Base-by-base conservation (phyloP, 2,888 invertebrate genomes). In the Encarsia formosa region DNA sequence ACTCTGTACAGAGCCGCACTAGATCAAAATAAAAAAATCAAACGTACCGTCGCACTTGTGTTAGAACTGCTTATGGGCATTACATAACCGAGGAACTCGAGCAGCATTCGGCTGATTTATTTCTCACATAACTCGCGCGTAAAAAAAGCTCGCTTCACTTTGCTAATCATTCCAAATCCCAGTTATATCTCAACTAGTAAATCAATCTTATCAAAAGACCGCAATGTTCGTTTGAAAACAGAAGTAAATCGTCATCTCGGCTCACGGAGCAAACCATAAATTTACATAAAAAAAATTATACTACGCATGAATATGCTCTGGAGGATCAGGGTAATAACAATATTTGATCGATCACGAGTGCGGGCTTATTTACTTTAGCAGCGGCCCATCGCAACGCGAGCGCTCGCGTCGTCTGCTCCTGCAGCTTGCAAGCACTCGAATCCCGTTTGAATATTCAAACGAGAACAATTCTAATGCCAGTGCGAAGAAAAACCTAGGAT, bases 11-110 rank as follows among this genome's bases (percentile, higher is more conserved):
- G n/a, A n/a, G n/a, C n/a, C n/a, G n/a, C n/a, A n/a, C n/a, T n/a
- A n/a, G n/a, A n/a, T n/a, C n/a, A n/a, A n/a, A n/a, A n/a, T n/a
- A n/a, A n/a, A n/a, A n/a, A n/a, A n/a, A n/a, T n/a, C n/a, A n/a
- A n/a, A n/a, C 52, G 59, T 58, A 67, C 66, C 63, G 60, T 61
- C 48, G 59, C 54, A 60, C 57, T 59, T 53, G 61, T 61, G 58
- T 64, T 66, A 56, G 54, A 63, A 58, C 59, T 67, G 61, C 67
- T 69, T 63, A 69, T 65, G 68, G 72, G 70, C 72, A 73, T 73
- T 58, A 71, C 71, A 72, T 71, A 67, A 68, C 63, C 59, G 53
- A 62, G 55, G 20, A 56, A 48, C 35, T 22, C 19, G 20, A 54
- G 20, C 15, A 53, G 8, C 23, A 50, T 40, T 41, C 4, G 38